These are phyloP conservation scores for Ophiodon elongatus DNA, from an alignment of 2,113 vertebrate genomes.

Conservation along the genomic window DNA sequence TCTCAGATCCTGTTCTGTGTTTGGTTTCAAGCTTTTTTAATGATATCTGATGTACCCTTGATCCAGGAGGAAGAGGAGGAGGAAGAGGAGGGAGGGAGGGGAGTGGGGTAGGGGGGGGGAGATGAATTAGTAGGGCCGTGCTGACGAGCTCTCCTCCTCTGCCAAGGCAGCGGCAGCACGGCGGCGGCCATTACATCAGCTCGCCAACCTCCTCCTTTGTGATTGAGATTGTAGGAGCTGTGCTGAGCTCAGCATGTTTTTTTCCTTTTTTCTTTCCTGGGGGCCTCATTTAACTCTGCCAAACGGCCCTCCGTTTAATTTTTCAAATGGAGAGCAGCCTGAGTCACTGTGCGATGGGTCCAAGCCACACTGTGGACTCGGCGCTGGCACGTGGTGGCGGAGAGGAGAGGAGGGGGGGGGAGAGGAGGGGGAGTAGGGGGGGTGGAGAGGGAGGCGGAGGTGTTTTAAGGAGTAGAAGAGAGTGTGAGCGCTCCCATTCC, in stretches of 20 bases:
- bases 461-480: conserved; percentile 41
- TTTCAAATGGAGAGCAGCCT: conserved; percentile 84
- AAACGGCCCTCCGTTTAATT: conserved; percentile 78
- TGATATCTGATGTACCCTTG: conserved; percentile 80
- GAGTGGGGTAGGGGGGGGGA: not conserved
- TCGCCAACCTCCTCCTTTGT: conserved; percentile 75
- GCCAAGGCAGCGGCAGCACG: conserved; percentile 78
- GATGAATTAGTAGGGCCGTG: conserved; percentile 77
- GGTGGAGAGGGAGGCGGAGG: not conserved
- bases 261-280: conserved; percentile 46
- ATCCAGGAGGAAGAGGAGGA: conserved; percentile 42
- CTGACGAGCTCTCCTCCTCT: conserved; percentile 80
- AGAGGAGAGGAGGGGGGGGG: not conserved
- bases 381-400: conserved; percentile 16
- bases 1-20: not conserved
- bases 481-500: conserved; percentile 9
- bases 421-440: not conserved
- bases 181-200: conserved; percentile 81
- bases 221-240: conserved; percentile 80
- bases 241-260: conserved; percentile 84
- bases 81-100: not conserved
- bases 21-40: conserved; percentile 59
- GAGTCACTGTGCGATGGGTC: conserved; percentile 80
- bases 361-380: conserved; percentile 55
- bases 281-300: conserved; percentile 81